Evolutionary conservation across 2,888 invertebrate genomes (phyloP), one percentile per base, ranked within the genome.

Genomic region (Nomada fabriciana): DNA sequence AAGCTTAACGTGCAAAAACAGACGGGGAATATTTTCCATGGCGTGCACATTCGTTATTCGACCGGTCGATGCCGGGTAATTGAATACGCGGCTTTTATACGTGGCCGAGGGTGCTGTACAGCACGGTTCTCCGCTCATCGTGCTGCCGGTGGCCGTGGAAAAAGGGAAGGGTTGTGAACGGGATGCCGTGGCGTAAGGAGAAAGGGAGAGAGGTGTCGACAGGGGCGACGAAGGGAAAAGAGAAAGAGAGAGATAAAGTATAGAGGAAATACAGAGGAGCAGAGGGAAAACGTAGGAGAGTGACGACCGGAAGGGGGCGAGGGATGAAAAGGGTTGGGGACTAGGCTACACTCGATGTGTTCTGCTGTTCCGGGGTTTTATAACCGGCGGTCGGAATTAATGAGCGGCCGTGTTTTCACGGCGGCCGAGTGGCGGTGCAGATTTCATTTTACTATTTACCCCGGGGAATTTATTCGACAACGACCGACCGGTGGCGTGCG

Each of bases 391-490:
- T 88, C 83, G 88, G 89, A 91, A 91, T 91, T 91, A 91, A 91
- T 89, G 91, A 91, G 90, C 86, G 88, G 85, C 87, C 89, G 87
- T 91, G 90, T 91, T 91, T 91, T 91, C 88, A 89, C 87, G 86
- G 87, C 88, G 89, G 82, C 86, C 89, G 87, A 88, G 85, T 88
- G 86, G 61, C 83, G 87, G 89, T 88, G 85, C 86, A 88, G 91
- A 91, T 91, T 91, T 91, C 89, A 90, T 91, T 91, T 91, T 86
- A 89, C 90, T 88, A 89, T 91, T 91, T 90, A 89, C 84, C 87
- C 80, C 81, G 75, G 86, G 84, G 86, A 91, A 91, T 91, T 90
- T 90, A 90, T 89, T 90, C 86, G 89, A 84, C 82, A 83, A 86
- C 86, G 86, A 78, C 61, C 80, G 64, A 76, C 71, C 69, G 75